Conservation (phyloP, 35 echinoderm and acorn worm species). For the Holothuria glaberrima region DNA sequence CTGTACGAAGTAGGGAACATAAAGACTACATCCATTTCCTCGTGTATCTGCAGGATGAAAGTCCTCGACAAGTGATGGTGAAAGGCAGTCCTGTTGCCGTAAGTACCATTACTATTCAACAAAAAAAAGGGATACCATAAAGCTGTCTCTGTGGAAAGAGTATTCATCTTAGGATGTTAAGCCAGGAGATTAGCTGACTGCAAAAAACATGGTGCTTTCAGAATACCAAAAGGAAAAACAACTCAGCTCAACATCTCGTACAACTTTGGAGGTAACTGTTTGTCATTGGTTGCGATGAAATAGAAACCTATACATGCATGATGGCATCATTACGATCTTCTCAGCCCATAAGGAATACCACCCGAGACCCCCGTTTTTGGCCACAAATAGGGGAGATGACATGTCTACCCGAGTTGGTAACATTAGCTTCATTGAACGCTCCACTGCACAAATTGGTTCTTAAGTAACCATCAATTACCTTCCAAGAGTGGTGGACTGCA, state of each 20-base stretch:
- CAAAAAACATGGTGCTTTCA: slow-evolving; percentile 11
- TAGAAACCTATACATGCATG: neutral
- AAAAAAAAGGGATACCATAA: neutral
- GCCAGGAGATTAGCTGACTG: slow-evolving; percentile 23
- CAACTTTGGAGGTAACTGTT: neutral
- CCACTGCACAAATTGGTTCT: too few species aligned
- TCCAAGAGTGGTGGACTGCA: too few species aligned
- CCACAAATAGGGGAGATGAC: too few species aligned
- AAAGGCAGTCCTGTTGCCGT: slow-evolving; percentile 27
- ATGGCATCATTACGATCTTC: too few species aligned
- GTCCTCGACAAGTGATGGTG: slow-evolving; percentile 22
- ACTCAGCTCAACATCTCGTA: neutral
- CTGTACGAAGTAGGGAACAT: neutral
- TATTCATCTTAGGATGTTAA: neutral
- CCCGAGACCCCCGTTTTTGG: too few species aligned
- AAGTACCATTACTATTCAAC: too few species aligned
- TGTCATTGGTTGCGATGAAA: neutral
- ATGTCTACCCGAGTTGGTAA: too few species aligned
- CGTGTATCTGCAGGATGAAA: slow-evolving; percentile 7
- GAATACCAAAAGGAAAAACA: slow-evolving; percentile 29
- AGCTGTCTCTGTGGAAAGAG: slow-evolving; percentile 9
- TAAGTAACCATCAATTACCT: too few species aligned
- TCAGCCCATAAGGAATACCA: too few species aligned
- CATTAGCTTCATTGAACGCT: too few species aligned
- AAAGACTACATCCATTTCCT: neutral